Evolutionary conservation across 2,888 invertebrate genomes (phyloP), one percentile per base, ranked within the genome.

Genomic region (Dynastes grantii): DNA sequence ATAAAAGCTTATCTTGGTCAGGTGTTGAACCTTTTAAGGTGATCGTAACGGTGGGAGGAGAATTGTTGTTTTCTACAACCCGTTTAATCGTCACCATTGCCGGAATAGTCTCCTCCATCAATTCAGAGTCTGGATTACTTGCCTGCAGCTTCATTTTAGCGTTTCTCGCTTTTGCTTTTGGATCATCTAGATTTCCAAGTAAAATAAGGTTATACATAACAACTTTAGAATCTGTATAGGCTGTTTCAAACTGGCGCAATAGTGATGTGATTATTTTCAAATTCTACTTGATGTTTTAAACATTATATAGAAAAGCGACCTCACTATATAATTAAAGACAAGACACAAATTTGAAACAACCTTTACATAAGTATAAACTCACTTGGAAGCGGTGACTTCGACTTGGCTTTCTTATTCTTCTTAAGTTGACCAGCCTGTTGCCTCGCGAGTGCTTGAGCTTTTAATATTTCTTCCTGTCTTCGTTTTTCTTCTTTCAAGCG

Each of bases 21-120:
- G 94, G 94, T 0, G 93, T 93, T 77, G 93, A 92, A 4, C 94
- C 95, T 85, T 94, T 94, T 45, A 95, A 89, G 0, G 95, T 95
- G 70, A 95, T 95, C 0, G 95, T 95, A 0, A 95, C 95, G 32
- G 93, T 94, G 9, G 95, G 94, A 82, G 94, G 93, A 0, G 92
- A 90, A 81, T 89, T 90, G 84, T 92, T 92, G 6, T 92, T 92
- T 82, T 94, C 91, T 88, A 93, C 92, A 1, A 94, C 92, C 70
- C 94, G 89, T 79, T 94, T 92, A 79, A 95, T 95, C 5, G 95
- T 95, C 1, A 95, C 95, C 90, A 93, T 93, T 79, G 89, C 89
- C 2, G 89, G 89, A 76, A 89, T 88, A 0, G 87, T 88, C 83
- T 89, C 88, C 83, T 88, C 88, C 53, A 88, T 81, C 49, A 80